A percentile compares a stretch with the other conserved stretches of the same genome.
phyloP scores from a whole-genome alignment of 2,888 invertebrate genomes.

The Polia nebulosa region DNA sequence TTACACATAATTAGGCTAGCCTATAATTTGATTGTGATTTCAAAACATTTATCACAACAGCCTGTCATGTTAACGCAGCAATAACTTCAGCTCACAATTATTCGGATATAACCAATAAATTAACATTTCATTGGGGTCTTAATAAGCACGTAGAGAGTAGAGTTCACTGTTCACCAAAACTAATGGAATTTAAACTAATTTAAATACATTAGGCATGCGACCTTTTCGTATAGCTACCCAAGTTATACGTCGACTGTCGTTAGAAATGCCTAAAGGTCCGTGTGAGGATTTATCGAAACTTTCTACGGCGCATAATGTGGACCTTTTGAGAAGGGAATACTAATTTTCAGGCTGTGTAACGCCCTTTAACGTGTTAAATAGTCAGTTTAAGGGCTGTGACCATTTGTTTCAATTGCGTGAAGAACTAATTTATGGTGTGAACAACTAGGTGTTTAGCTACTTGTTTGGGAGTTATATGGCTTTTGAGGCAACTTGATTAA shows the following conservation, averaged over 20 bases:
- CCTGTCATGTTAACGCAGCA: slow-evolving; percentile 8
- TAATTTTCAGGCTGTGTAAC: slow-evolving; percentile 60
- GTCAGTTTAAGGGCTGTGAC: slow-evolving; percentile 47
- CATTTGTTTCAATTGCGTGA: slow-evolving; percentile 62
- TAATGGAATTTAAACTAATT: slow-evolving; percentile 64
- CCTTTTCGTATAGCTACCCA: slow-evolving; percentile 56
- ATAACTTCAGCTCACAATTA: slow-evolving; percentile 9
- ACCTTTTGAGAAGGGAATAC: slow-evolving; percentile 65
- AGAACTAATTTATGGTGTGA: slow-evolving; percentile 45
- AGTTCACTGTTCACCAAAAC: slow-evolving; percentile 44
- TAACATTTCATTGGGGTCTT: slow-evolving; percentile 31
- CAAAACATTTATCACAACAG: slow-evolving; percentile 15
- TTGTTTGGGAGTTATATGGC: slow-evolving; percentile 21
- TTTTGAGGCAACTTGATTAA: slow-evolving; percentile 20
- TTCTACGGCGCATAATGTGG: slow-evolving; percentile 60
- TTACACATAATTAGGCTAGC: slow-evolving; percentile 7
- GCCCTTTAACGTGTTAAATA: slow-evolving; percentile 62
- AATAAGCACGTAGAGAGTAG: slow-evolving; percentile 39
- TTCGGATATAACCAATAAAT: slow-evolving; percentile 32
- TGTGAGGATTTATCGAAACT: slow-evolving; percentile 68
- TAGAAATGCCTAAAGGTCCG: slow-evolving; percentile 53
- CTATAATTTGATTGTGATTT: slow-evolving; percentile 18
- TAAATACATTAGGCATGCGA: slow-evolving; percentile 63
- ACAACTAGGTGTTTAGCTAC: not conserved
- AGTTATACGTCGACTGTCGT: slow-evolving; percentile 48